These are phyloP conservation scores for Trachemys scripta DNA, from an alignment of 2,113 vertebrate species.

Conservation along the genomic window DNA sequence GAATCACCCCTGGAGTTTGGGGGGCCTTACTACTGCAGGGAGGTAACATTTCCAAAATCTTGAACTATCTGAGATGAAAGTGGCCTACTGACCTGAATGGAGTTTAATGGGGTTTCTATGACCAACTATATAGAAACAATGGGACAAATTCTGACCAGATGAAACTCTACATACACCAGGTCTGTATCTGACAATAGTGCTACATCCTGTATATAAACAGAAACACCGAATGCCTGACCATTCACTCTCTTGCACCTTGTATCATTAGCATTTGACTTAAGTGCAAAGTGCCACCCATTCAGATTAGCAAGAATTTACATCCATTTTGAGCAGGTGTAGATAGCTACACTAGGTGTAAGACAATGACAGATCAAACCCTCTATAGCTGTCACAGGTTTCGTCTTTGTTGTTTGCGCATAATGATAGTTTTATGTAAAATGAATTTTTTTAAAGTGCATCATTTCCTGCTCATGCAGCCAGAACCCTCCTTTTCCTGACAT, in stretches of 20 bases:
- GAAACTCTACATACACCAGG: not conserved
- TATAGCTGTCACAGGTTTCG: not conserved
- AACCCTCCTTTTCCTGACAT: constrained; percentile 50
- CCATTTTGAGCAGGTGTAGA: not conserved
- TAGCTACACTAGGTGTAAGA: not conserved
- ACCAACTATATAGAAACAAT: not conserved
- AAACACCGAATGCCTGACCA: rapidly evolving
- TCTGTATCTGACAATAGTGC: not conserved
- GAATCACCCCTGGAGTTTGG: not conserved
- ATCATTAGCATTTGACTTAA: not conserved
- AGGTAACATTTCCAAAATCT: not conserved
- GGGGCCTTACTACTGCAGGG: not conserved
- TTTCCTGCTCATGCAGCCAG: constrained; percentile 20
- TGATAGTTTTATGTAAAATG: not conserved
- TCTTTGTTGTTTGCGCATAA: not conserved
- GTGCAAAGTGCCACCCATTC: not conserved
- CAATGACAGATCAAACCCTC: not conserved
- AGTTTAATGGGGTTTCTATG: not conserved
- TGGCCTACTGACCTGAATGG: not conserved
- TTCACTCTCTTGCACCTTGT: not conserved
- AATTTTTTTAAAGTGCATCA: constrained; percentile 4
- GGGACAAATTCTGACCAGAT: not conserved
- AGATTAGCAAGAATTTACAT: not conserved
- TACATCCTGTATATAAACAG: not conserved
- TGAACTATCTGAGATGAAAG: not conserved